These are phyloP conservation scores for Criorhina ranunculi DNA, from an alignment of 2,888 invertebrate genomes.

Conservation along the genomic window DNA sequence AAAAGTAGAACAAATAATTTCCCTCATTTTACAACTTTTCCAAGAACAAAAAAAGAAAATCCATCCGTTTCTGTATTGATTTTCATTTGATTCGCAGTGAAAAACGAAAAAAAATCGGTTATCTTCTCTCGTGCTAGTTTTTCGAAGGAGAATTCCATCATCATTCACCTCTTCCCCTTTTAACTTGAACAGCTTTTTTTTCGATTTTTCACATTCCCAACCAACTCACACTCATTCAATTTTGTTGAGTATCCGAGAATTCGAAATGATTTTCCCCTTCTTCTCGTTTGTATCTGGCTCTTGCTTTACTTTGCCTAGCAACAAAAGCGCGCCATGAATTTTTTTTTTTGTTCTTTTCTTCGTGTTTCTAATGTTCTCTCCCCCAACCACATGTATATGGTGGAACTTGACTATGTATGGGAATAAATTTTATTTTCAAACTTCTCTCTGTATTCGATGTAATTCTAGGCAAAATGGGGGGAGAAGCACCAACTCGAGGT, in stretches of 20 bases:
- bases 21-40: constrained; percentile 4
- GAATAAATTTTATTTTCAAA: constrained; percentile 70
- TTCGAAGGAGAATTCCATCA: constrained; percentile 36
- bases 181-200: constrained; percentile 1
- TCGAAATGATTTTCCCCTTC: constrained; percentile 39
- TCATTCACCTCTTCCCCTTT: constrained; percentile 13
- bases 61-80: constrained; percentile 27
- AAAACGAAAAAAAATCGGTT: not conserved
- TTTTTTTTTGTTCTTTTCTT: constrained; percentile 42
- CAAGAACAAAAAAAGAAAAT: constrained; percentile 9
- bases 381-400: constrained; percentile 26
- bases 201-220: not conserved
- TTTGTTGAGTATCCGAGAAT: not conserved
- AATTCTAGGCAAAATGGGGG: constrained; percentile 1
- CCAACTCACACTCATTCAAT: not conserved
- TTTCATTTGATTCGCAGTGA: constrained; percentile 9
- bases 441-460: constrained; percentile 22
- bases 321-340: constrained; percentile 58
- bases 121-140: constrained; percentile 51
- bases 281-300: constrained; percentile 19
- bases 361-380: constrained; percentile 40
- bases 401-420: constrained; percentile 47
- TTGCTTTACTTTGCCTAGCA: constrained; percentile 69
- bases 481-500: no score
- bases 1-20: constrained; percentile 47